Base-by-base conservation (phyloP, 2,888 invertebrate genomes). In the Xiphydria camelus region DNA sequence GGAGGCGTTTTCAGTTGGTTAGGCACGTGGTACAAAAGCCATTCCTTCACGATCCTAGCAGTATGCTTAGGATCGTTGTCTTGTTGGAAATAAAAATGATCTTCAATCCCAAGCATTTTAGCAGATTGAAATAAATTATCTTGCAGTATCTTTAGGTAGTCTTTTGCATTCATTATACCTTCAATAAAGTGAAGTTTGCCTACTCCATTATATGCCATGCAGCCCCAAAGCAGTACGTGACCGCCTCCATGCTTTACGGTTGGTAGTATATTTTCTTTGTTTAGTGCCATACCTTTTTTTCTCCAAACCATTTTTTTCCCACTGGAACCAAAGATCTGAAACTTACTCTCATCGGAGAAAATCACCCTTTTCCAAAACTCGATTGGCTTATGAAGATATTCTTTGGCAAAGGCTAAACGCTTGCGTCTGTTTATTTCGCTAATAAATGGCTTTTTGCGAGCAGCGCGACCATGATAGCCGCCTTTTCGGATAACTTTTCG, bases 31-130 rank as follows among this genome's bases (percentile, higher is more conserved):
- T 26, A 38, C 31, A 38, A 31, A 6, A 38, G 15, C 31, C 38
- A 38, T 10, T 38, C 4, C 17, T 38, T 38, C 7, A 29, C 29
- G 15, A 14, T 38, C 4, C 14, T 12, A 6, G 44, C 39, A 9
- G 26, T 44, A 15, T 44, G 44, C 10, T 44, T 42, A 1, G 42
- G 42, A 18, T 42, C 38, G 12, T 42, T 41, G 22, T 41, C 39
- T 19, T 44, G 31, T n/a, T 23, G 23, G 17, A 39, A 43, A 1
- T 7, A 4, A 12, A 23, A 40, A 12, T 12, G 7, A 3, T 41
- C 25, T 14, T 9, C 5, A 2, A 39, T 6, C 7, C 41, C 35
- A 1, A 44, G 4, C 21, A 26, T 31, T 15, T 26, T 14, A 2
- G 29, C 23, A 26, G 31, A 31, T 6, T 12, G 4, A 14, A 41